Base-by-base conservation (phyloP, 2,113 vertebrate species). In the Andinoacara biseriatus region DNA sequence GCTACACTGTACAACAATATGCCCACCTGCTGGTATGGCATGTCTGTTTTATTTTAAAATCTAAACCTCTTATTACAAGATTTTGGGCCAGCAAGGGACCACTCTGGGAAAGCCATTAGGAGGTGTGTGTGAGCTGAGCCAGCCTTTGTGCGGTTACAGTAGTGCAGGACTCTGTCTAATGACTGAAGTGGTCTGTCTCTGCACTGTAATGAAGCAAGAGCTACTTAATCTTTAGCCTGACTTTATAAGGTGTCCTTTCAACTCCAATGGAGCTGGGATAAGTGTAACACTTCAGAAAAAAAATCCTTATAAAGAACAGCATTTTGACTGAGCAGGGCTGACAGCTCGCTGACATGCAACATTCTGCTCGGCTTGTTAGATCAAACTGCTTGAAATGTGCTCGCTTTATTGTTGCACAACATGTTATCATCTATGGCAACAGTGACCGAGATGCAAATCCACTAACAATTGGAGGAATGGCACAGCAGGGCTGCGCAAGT, bases 121-220 rank as follows among this genome's bases (percentile, higher is more conserved):
- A 93, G 93, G 94, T 95, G 95, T 87, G 87, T 81, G 61, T 92
- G 95, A 95, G 87, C 74, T 5, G 80, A 89, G 86, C 87, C 94
- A 95, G 94, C 81, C 74, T 58, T 26, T 5, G 62, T 78, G 89
- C 7, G 59, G 90, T 87, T 93, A 91, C 91, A 87, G 89, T 84
- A 89, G 80, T 87, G 79, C 74, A 52, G 75, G 84, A 80, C 69
- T 80, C 29, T 7, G 80, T 86, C 89, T 91, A 91, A 93, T 90
- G 79, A 88, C 79, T 90, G 86, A 85, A 90, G 61, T 60, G 74
- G 81, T 58, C 82, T 22, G 20, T 87, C 33, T 85, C 65, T 89
- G 61, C 24, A 57, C 57, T 78, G 74, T 84, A 90, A 90, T 83
- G 85, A 89, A 81, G 76, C 60, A 76, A 24, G 62, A 54, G 83